These are phyloP conservation scores for Parnassius mnemosyne DNA, from an alignment of 2,888 invertebrate species.

Conservation along the genomic window DNA sequence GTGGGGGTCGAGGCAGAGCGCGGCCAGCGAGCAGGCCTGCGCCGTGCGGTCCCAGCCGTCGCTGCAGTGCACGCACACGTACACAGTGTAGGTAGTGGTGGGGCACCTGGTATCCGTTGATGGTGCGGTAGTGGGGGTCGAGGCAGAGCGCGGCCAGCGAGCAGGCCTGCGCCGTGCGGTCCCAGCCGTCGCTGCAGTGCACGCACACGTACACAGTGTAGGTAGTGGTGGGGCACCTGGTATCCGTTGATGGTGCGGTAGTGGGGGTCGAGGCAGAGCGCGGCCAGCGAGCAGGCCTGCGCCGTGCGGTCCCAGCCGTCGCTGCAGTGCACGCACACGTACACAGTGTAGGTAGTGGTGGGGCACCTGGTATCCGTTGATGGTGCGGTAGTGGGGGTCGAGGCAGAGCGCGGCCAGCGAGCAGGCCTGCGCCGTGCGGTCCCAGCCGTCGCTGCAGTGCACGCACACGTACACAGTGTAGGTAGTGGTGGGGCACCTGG, in stretches of 20 bases:
- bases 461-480: slow-evolving; percentile 86
- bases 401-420: slow-evolving; percentile 96
- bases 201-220: slow-evolving; percentile 86
- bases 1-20: slow-evolving; percentile 95
- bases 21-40: slow-evolving; percentile 98
- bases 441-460: slow-evolving; percentile 99
- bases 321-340: slow-evolving; percentile 98
- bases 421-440: slow-evolving; percentile 98
- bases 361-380: slow-evolving; percentile 93
- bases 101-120: slow-evolving; percentile 93
- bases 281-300: slow-evolving; percentile 98
- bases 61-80: slow-evolving; percentile 98
- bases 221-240: slow-evolving; percentile 79
- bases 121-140: slow-evolving; percentile 97
- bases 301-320: slow-evolving; percentile 99
- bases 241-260: slow-evolving; percentile 98
- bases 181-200: slow-evolving; percentile 99
- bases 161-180: slow-evolving; percentile 98
- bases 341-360: background rate
- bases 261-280: slow-evolving; percentile 95
- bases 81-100: background rate
- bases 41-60: slow-evolving; percentile 99
- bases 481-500: slow-evolving; percentile 79
- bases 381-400: slow-evolving; percentile 97
- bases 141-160: slow-evolving; percentile 96